Evolutionary conservation across 2,888 invertebrate species (phyloP), one percentile per base, ranked within the genome.

Genomic region (Orchestes rusci): DNA sequence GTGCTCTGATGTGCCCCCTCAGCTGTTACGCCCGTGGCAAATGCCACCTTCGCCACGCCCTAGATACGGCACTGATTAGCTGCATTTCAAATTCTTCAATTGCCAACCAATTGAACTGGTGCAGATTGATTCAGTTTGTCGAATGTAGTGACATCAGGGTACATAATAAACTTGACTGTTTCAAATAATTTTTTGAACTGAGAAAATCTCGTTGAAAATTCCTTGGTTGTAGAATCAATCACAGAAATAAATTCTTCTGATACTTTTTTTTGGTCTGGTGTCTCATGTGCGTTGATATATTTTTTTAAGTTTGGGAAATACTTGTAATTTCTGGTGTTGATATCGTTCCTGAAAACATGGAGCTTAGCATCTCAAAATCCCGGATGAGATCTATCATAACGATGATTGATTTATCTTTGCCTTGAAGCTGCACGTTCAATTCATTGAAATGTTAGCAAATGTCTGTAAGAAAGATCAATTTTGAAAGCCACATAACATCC

Each of bases 21-120:
- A n/a, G n/a, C n/a, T n/a, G n/a, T n/a, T n/a, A n/a, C n/a, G n/a
- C n/a, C n/a, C n/a, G n/a, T n/a, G n/a, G n/a, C n/a, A n/a, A n/a
- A n/a, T n/a, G n/a, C n/a, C n/a, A n/a, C n/a, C n/a, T n/a, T n/a
- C n/a, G n/a, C n/a, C n/a, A n/a, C n/a, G n/a, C n/a, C n/a, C n/a
- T n/a, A n/a, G n/a, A n/a, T n/a, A n/a, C n/a, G n/a, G n/a, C n/a
- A n/a, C n/a, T n/a, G n/a, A 51, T 53, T 41, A 53, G 38, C 38
- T 48, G 48, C 41, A 52, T 52, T 51, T 52, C 48, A 45, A 53
- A 35, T 39, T 47, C 45, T 50, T 50, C 50, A 31, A 31, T 35
- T 44, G 36, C 32, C 13, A 28, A 16, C 29, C 36, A 35, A 27
- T 42, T 19, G 13, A 42, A 36, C 18, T 28, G 28, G 1, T 28